A percentile compares a stretch with the other conserved stretches of the same genome.
Conservation (phyloP, 2,113 vertebrate species). For the Actenoides lindsayi region DNA sequence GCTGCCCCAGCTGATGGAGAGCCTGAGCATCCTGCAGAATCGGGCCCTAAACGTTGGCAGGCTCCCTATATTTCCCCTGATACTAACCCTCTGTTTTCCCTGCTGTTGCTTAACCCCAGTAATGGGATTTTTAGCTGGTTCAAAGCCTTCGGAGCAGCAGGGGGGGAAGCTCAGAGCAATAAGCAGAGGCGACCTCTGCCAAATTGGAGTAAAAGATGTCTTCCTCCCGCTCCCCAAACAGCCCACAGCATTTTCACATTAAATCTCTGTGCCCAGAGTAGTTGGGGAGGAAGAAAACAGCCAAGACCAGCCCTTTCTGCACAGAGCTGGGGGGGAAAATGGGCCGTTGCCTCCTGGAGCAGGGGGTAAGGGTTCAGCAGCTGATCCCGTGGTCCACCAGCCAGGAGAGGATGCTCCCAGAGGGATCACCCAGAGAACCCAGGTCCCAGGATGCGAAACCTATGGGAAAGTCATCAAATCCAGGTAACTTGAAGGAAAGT, state of each 20-base stretch:
- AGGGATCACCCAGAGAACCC: background rate
- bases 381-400: fast-evolving
- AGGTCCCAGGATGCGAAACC: background rate
- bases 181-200: background rate
- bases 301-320: background rate
- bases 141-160: constrained; percentile 42
- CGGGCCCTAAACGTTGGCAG: background rate
- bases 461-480: background rate
- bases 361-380: background rate
- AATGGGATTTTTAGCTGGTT: background rate
- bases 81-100: background rate
- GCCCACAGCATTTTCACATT: constrained; percentile 20
- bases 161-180: constrained; percentile 29
- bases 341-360: background rate
- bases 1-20: background rate
- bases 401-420: background rate
- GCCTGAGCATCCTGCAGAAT: background rate
- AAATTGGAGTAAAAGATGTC: constrained; percentile 19
- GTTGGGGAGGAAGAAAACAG: background rate
- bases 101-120: background rate
- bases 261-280: background rate
- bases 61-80: background rate
- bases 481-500: background rate
- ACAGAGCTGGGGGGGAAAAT: fast-evolving
- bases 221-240: background rate